These are phyloP conservation scores for Agrilus cyanescens DNA, from an alignment of 2,888 invertebrate species.

Conservation along the genomic window DNA sequence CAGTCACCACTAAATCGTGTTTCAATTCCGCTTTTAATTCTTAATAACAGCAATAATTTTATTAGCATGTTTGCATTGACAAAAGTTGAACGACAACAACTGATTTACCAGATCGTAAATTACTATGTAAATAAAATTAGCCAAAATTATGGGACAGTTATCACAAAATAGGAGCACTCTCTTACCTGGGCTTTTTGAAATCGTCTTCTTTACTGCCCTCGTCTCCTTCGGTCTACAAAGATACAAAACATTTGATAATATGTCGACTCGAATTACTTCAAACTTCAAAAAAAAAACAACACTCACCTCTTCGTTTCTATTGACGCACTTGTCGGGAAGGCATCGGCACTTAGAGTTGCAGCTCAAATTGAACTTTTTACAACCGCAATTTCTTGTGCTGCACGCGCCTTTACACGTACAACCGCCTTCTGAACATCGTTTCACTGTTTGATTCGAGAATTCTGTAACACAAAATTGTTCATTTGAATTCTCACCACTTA, in stretches of 20 bases:
- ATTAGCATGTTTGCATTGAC: too few species aligned
- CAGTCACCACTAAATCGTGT: too few species aligned
- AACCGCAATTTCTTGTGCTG: slow-evolving; percentile 45
- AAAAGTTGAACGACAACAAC: too few species aligned
- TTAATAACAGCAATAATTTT: too few species aligned
- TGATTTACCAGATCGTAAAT: too few species aligned
- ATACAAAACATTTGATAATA: not conserved
- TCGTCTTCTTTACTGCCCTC: slow-evolving; percentile 8
- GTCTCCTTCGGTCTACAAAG: not conserved
- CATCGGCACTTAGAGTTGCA: slow-evolving; percentile 46
- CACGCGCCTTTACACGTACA: slow-evolving; percentile 53
- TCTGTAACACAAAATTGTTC: not conserved
- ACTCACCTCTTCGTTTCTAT: slow-evolving; percentile 17
- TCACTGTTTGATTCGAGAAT: slow-evolving; percentile 20
- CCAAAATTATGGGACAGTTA: too few species aligned
- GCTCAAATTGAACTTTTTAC: slow-evolving; percentile 37
- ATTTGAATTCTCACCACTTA: too few species aligned
- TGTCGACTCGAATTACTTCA: too few species aligned
- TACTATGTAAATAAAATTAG: too few species aligned
- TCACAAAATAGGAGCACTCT: too few species aligned
- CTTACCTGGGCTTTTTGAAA: slow-evolving; percentile 13
- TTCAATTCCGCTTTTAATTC: too few species aligned
- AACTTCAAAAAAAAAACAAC: too few species aligned
- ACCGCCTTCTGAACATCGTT: slow-evolving; percentile 46
- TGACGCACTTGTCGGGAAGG: slow-evolving; percentile 34